Base-by-base conservation (phyloP, 2,797 vertebrate species). In the Martes flavigula region DNA sequence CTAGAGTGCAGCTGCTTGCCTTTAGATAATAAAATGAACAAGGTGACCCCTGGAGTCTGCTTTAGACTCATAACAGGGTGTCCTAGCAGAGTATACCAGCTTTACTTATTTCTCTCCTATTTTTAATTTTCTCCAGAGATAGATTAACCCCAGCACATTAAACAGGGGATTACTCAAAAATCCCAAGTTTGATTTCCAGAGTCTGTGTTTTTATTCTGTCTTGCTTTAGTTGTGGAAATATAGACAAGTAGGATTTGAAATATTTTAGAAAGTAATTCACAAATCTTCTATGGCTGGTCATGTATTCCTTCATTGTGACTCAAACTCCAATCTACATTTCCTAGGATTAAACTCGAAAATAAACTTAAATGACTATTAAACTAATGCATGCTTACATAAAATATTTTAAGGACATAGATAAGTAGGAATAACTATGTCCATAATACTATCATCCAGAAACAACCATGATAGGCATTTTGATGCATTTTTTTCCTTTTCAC, bases 221-320 rank as follows among this genome's bases (percentile, higher is more conserved):
- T 93, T 90, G 12, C 38, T 91, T 94, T 86, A 56, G 43, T 35
- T 93, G 48, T 95, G 27, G 73, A 70, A 21, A 70, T 72, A n/a
- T 2, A 85, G 51, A 30, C 79, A 97, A 78, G 73, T 75, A 56
- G 15, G 17, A 94, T 82, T 84, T 89, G 40, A 93, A 96, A 82
- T 84, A 85, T 83, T 95, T 96, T 78, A 25, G 62, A 95, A 88
- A 96, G 84, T 85, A 66, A 89, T 86, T 88, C 38, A 1, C 30
- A 54, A 87, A 3, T 68, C 87, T 90, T 93, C 70, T 43, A 68
- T 68, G 23, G 7, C 81, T 94, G 75, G 0, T 96, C 82, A 90
- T 87, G 32, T 93, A 51, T 84, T 72, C 40, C 20, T 90, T 95
- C 64, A 64, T 46, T 75, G 43, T 38, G 40, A 93, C 40, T 96